These are phyloP conservation scores for Mesitornis unicolor DNA, from an alignment of 2,113 vertebrate species.

Conservation along the genomic window DNA sequence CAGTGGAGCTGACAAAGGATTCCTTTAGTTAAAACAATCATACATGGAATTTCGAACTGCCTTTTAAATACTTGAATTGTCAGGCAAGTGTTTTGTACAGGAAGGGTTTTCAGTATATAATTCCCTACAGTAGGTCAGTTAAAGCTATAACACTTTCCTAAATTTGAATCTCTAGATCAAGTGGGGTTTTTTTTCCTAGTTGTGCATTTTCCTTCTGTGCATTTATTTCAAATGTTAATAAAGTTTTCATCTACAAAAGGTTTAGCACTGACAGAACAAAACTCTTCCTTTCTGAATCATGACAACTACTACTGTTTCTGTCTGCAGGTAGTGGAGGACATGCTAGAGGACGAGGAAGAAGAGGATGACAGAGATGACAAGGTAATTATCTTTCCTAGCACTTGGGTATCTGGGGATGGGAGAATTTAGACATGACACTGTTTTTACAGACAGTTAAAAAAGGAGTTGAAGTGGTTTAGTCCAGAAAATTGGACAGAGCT, in stretches of 20 bases:
- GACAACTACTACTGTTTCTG: slow-evolving; percentile 76
- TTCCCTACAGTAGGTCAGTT: slow-evolving; percentile 55
- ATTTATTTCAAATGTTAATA: slow-evolving; percentile 72
- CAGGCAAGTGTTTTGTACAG: slow-evolving; percentile 21
- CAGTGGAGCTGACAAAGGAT: slow-evolving; percentile 1
- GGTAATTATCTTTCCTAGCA: slow-evolving; percentile 92
- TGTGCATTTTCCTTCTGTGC: slow-evolving; percentile 38
- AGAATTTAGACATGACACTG: slow-evolving; percentile 82
- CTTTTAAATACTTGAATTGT: slow-evolving; percentile 55
- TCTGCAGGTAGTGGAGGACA: slow-evolving; percentile 95
- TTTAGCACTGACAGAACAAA: slow-evolving; percentile 74
- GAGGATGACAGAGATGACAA: slow-evolving; percentile 99
- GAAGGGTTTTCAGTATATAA: neutral
- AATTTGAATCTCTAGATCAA: slow-evolving; percentile 38
- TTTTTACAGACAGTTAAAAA: slow-evolving; percentile 84
- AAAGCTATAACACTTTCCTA: slow-evolving; percentile 40
- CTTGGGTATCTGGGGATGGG: slow-evolving; percentile 77
- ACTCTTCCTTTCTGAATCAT: slow-evolving; percentile 67
- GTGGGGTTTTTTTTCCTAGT: neutral
- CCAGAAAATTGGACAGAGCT: slow-evolving; percentile 82
- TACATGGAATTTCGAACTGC: neutral
- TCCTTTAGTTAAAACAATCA: slow-evolving; percentile 11
- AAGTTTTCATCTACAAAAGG: slow-evolving; percentile 72
- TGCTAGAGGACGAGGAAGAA: slow-evolving; percentile 96
- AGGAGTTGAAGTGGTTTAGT: slow-evolving; percentile 80